Base-by-base conservation (phyloP, 2,888 invertebrate genomes). In the Diarsia brunnea region DNA sequence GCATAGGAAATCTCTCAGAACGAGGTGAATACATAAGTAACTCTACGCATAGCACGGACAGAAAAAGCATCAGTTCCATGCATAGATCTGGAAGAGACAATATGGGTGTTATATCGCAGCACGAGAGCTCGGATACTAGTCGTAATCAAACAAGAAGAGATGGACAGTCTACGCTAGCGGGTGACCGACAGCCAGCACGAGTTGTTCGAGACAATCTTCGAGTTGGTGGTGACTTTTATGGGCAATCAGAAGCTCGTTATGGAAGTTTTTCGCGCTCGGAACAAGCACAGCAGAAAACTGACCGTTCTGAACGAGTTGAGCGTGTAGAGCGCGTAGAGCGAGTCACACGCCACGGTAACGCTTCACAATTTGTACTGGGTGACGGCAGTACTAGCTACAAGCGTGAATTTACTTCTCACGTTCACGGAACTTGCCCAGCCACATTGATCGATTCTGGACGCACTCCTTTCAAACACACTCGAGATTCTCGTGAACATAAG, bases 401-500 rank as follows among this genome's bases (percentile, higher is more conserved):
- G 91, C 98, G 97, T 86, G 98, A 98, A 93, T 98, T 97, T 90
- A 97, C 97, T 24, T 97, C 98, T 0, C 97, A 97, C 82, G 97
- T 97, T 70, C 97, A 97, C 84, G 98, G 98, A 70, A 98, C 98
- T 1, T 99, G 98, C 93, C 98, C 98, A 0, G 98, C 98, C 53
- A 97, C 98, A 51, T 96, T 98, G 82, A 97, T 98, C 73, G 98
- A 98, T 90, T 97, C 97, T 58, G 97, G 98, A 75, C 97, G 97
- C 82, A 97, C 98, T 75, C 98, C 98, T 27, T 98, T 98, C 94
- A 98, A 98, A 93, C 98, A 98, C 90, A 98, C 98, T 45, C 97
- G 98, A 82, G 98, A 98, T 92, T 98, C 98, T 19, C 98, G 98
- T 87, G 98, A 98, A 90, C 98, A 98, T 94, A 98, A 98, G 92